Base-by-base conservation (phyloP, 2,113 vertebrate genomes). In the Acanthisitta chloris region DNA sequence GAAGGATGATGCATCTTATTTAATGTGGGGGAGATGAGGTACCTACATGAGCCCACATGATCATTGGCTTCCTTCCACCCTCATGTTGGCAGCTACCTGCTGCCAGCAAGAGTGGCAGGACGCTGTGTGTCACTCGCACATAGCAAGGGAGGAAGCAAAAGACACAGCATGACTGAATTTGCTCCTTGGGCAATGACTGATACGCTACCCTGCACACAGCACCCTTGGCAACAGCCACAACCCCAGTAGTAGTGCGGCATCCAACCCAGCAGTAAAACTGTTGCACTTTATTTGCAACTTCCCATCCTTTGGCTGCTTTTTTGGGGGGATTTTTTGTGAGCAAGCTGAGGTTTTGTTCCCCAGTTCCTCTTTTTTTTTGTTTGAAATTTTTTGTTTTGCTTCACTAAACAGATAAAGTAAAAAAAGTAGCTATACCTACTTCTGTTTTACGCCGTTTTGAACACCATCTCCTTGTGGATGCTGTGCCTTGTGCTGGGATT, bases 101-200 rank as follows among this genome's bases (percentile, higher is more conserved):
- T 19, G 5, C 19, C n/a, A 29, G 25, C 2, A 0, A 38, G 13
- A 42, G 20, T 1, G 0, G 15, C 1, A 0, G 3, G 0, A 0
- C 1, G 6, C 13, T 2, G 1, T 8, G 8, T 36, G 52, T 55
- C 45, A 8, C 24, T 54, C 1, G 0, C 55, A 29, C 2, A 2
- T 28, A 40, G 7, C 25, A 25, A 21, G 19, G 36, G 51, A 51
- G 14, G 18, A 20, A 40, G 10, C 0, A 58, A 2, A 59, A 69
- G 67, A 12, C 29, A 57, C 4, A 52, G 7, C 0, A 0, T 23
- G 57, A 7, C 34, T 62, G 58, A 67, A 34, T 72, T 49, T 0
- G 0, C 31, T 48, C 5, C 31, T 5, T 46, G 26, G 24, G 24
- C 26, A 57, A 1, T 0, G 0, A 5, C 9, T 34, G 9, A 8